A percentile compares a stretch with the other conserved stretches of the same genome.
phyloP scores from a whole-genome alignment of 1,140 invertebrate species.

The Saccostrea echinata region DNA sequence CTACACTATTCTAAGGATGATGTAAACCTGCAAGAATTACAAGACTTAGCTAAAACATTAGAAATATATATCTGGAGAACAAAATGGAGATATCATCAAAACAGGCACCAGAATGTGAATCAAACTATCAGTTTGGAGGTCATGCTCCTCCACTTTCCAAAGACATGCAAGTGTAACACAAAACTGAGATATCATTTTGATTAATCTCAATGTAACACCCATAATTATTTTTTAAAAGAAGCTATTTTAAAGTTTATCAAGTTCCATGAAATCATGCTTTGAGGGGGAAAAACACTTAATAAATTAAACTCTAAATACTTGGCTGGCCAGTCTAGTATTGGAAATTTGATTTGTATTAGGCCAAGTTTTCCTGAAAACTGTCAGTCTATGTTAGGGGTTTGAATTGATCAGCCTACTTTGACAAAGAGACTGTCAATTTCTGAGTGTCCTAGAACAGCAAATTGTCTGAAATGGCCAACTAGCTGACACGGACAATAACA shows the following conservation, averaged over 20 bases:
- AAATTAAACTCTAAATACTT: background rate
- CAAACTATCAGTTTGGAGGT: slow-evolving; percentile 3
- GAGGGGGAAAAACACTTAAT: too few species aligned
- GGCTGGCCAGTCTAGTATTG: background rate
- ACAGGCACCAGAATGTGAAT: background rate
- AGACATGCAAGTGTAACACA: background rate
- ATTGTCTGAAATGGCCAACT: background rate
- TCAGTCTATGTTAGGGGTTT: background rate
- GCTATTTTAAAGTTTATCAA: background rate
- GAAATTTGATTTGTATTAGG: background rate
- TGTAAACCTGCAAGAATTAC: background rate
- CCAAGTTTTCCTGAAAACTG: background rate
- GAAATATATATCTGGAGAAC: too few species aligned
- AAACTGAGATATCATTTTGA: background rate
- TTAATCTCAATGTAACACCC: background rate
- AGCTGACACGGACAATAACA: background rate
- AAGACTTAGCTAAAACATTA: background rate
- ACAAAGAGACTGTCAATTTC: background rate
- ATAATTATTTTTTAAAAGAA: background rate
- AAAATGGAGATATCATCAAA: background rate
- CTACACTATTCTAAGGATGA: background rate
- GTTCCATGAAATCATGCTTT: too few species aligned
- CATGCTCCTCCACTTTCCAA: background rate
- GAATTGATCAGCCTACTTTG: background rate
- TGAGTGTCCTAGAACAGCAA: background rate